Base-by-base conservation (phyloP, 2,888 invertebrate species). In the Limnephilus auricula region DNA sequence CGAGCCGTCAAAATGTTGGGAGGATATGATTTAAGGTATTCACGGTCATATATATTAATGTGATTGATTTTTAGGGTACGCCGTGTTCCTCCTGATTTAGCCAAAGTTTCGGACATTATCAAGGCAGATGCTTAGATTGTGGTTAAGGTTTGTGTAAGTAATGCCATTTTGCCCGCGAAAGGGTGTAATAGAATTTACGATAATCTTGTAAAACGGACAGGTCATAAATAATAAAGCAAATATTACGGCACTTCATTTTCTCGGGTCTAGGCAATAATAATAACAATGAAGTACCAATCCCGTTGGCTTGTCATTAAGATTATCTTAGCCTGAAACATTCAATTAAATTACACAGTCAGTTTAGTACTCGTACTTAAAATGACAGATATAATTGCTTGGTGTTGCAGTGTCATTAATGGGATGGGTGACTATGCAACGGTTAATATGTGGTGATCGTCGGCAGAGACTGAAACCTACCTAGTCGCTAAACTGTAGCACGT, bases 371-470 rank as follows among this genome's bases (percentile, higher is more conserved):
- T 18, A 32, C 32, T 15, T 32, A 82, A 82, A 82, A 34, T 82
- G 82, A 82, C 82, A 82, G 82, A 34, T 82, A 82, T 65, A n/a
- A 65, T 82, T 32, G 32, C 82, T 13, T 37, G 82, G 32, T 37
- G 82, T 34, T 37, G 34, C 82, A 18, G 82, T 37, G 82, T 34
- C 82, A 82, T 34, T 34, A 34, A 82, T 34, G 34, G 32, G 31
- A 32, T 9, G 82, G 34, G 34, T 34, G 3, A 25, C 65, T 9
- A 25, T 65, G 65, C n/a, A 82, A 25, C 34, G 82, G 85, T 30
- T n/a, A 34, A n/a, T 30, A 12, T n/a, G 45, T 12, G 13, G n/a
- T 30, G 85, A 25, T 85, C 85, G 40, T 85, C 30, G 40, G 85
- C 9, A 18, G 84, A 2, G 45, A 82, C 18, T 32, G 34, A 13